phyloP scores from a whole-genome alignment of 23 tunicate species.

The Oikopleura dioica region DNA sequence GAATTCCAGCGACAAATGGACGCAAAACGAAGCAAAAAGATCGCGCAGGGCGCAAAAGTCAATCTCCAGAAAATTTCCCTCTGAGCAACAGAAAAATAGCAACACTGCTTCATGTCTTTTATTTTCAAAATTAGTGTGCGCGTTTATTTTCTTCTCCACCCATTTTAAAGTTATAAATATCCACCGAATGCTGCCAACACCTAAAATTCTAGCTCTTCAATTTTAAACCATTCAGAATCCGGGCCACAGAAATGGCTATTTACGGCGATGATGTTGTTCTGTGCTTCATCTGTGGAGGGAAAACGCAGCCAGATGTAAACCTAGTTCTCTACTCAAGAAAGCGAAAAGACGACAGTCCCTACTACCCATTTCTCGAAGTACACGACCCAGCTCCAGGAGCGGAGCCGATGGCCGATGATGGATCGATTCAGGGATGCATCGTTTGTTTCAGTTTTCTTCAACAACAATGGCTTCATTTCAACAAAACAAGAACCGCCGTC shows the following conservation, averaged over 20 bases:
- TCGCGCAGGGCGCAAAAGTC: not conserved
- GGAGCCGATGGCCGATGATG: slow-evolving; percentile 55
- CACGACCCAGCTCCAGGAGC: slow-evolving; percentile 97
- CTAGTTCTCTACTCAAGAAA: slow-evolving; percentile 24
- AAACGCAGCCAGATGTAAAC: slow-evolving; percentile 24
- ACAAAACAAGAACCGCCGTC: slow-evolving; percentile 38
- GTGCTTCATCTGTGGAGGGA: slow-evolving; percentile 82
- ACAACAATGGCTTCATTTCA: slow-evolving; percentile 81
- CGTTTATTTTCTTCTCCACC: no score
- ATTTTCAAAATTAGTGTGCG: no score
- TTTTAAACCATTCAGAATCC: no score
- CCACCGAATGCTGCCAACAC: no score
- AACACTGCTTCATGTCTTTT: no score
- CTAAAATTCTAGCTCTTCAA: no score
- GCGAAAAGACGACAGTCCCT: slow-evolving; percentile 23
- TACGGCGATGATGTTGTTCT: slow-evolving; percentile 8
- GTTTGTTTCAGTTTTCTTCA: slow-evolving; percentile 21
- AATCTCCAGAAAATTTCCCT: not conserved
- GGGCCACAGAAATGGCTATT: not conserved
- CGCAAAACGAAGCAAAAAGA: not conserved
- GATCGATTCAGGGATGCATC: slow-evolving; percentile 24
- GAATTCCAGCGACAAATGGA: not conserved
- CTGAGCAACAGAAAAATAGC: no score
- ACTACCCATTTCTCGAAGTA: slow-evolving; percentile 72
- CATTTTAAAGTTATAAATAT: no score